phyloP scores from a whole-genome alignment of 2,113 vertebrate species.

The Pterocles gutturalis region DNA sequence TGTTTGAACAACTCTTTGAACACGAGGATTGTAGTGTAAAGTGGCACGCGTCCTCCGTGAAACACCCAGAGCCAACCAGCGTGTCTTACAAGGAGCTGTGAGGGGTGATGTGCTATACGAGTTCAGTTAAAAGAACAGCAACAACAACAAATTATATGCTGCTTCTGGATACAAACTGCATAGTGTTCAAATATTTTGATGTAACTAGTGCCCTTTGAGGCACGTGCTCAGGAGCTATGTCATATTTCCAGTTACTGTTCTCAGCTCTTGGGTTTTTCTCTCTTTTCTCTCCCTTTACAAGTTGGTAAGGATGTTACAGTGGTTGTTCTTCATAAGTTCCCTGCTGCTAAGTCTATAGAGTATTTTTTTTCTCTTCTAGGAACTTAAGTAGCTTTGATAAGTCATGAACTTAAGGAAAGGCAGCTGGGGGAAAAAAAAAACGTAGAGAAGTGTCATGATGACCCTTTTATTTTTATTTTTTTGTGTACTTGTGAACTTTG shows the following conservation, averaged over 20 bases:
- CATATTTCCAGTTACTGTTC: background rate
- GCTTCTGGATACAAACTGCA: background rate
- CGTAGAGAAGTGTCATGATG: background rate
- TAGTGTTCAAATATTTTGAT: background rate
- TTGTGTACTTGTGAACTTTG: background rate
- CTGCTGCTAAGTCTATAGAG: background rate
- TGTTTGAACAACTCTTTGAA: background rate
- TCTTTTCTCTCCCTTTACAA: background rate
- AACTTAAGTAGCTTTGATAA: background rate
- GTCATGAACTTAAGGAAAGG: background rate
- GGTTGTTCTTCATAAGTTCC: background rate
- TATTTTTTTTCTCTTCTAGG: background rate
- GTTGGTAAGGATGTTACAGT: background rate
- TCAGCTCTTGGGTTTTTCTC: background rate
- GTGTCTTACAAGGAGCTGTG: background rate
- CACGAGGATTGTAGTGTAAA: background rate
- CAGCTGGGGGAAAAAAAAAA: background rate
- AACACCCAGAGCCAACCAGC: background rate
- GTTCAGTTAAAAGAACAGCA: background rate
- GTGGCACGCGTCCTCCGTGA: accelerated
- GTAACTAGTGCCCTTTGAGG: background rate
- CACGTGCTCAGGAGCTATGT: background rate
- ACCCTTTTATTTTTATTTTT: background rate
- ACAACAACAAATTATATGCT: background rate
- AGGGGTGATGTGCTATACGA: accelerated